Evolutionary conservation across 2,888 invertebrate species (phyloP).

Genomic region (Heliconius erato): DNA sequence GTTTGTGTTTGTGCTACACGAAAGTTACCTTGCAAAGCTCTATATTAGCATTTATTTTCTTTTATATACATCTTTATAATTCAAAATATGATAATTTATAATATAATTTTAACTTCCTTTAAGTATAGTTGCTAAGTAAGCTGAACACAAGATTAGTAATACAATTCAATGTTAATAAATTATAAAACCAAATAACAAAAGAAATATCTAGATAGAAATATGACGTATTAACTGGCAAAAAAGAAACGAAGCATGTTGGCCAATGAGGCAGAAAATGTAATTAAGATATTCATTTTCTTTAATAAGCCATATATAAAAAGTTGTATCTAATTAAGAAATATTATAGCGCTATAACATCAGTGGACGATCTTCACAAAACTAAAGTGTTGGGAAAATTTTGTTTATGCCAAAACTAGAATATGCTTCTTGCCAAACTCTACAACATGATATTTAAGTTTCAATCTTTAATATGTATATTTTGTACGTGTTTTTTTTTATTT

Average conservation of each 20-base stretch:
- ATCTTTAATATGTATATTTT: slow-evolving; percentile 13
- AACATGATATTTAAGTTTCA: slow-evolving; percentile 43
- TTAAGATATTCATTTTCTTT: not conserved
- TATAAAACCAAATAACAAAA: not conserved
- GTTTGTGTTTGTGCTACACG: not conserved
- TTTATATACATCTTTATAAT: too few species aligned
- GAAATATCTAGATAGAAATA: not conserved
- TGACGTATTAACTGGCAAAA: slow-evolving; percentile 1
- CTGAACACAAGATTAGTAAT: too few species aligned
- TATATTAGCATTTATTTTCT: too few species aligned
- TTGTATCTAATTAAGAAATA: not conserved
- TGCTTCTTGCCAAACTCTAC: slow-evolving; percentile 2
- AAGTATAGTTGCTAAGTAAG: not conserved
- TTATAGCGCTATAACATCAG: not conserved
- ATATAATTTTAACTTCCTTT: not conserved
- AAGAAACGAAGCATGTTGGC: not conserved
- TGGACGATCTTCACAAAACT: not conserved
- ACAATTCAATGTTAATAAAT: not conserved
- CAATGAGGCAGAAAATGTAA: not conserved
- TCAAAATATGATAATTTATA: not conserved
- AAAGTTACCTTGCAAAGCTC: not conserved
- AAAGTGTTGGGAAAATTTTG: slow-evolving; percentile 21
- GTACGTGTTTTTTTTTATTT: not conserved
- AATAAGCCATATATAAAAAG: not conserved
- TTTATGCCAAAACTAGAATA: slow-evolving; percentile 11